Base-by-base conservation (phyloP, 1,140 invertebrate genomes). In the Euura saliciscinereae region DNA sequence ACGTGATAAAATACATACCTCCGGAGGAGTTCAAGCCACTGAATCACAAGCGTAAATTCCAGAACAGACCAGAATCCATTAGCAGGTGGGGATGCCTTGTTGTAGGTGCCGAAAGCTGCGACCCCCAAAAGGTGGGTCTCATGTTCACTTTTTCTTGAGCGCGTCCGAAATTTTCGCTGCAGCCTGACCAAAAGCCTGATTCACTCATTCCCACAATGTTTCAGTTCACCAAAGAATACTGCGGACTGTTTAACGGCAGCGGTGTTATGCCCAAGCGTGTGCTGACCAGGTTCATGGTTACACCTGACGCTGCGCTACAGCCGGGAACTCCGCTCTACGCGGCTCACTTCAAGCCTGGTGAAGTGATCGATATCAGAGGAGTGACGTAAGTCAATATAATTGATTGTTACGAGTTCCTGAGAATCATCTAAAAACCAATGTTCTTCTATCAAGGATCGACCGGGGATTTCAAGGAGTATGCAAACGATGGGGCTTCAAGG, bases 401-500 rank as follows among this genome's bases (percentile, higher is more conserved):
- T 4, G 42, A 42, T 67, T 64, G 10, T 10, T 10, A 28, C 28
- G 28, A 28, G 28, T 28, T 28, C 28, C 28, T 28, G 28, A 28
- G 28, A 28, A 28, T 28, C 28, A 28, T 13, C 10, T 2, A 64
- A 64, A 10, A 13, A 64, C 59, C 68, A 67, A 44, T 69, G 70
- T 71, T 79, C 81, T 74, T 74, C 81, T 78, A 84, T 88, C 51
- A 79, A 97, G 95, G 3, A 92, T 97, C 65, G 94, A 97, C 82
- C 91, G 94, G 82, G 98, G 98, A n/a, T 99, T 99, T 83, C 98
- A 99, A 92, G 98, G 99, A 69, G 98, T 99, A 0, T 95, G 99
- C 89, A 98, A 96, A 88, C 90, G 98, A 44, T 98, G 96, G 92
- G 96, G 96, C 64, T 98, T 99, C 82, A 94, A 96, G 83, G 98